Conservation (phyloP, 2,113 vertebrate species). For the Poicephalus meyeri region DNA sequence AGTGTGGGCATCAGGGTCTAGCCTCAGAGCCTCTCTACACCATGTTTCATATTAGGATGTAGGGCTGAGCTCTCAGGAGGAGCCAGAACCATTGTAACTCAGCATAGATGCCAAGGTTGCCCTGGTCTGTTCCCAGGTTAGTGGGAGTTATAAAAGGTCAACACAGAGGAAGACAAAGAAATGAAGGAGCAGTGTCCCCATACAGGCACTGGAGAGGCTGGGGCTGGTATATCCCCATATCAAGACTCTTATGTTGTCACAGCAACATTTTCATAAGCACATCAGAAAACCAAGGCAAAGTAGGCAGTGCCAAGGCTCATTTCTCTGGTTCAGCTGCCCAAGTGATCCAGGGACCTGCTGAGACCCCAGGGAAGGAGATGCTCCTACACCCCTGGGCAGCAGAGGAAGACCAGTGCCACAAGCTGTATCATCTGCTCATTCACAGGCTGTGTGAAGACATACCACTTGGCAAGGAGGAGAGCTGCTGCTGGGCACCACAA, state of each 20-base stretch:
- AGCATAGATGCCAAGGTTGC: rapidly evolving
- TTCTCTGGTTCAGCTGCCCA: not conserved
- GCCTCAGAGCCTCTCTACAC: not conserved
- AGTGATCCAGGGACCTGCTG: not conserved
- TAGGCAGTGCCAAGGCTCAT: not conserved
- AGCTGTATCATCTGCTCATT: too few species aligned
- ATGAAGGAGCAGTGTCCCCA: not conserved
- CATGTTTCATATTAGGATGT: not conserved
- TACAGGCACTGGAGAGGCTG: not conserved
- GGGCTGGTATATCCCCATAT: not conserved
- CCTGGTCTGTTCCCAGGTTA: not conserved
- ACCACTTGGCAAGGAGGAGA: not conserved
- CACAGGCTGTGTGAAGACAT: not conserved
- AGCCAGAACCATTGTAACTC: not conserved
- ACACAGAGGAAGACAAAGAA: not conserved
- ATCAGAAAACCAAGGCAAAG: not conserved
- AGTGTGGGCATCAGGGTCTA: rapidly evolving
- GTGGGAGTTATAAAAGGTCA: not conserved
- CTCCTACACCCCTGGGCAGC: rapidly evolving
- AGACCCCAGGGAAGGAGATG: not conserved
- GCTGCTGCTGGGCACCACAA: not conserved
- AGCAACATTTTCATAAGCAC: not conserved
- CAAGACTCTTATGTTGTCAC: not conserved
- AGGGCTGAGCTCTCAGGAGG: not conserved
- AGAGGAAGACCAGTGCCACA: not conserved